phyloP scores from a whole-genome alignment of 2,888 invertebrate genomes.

The Pyralis farinalis region DNA sequence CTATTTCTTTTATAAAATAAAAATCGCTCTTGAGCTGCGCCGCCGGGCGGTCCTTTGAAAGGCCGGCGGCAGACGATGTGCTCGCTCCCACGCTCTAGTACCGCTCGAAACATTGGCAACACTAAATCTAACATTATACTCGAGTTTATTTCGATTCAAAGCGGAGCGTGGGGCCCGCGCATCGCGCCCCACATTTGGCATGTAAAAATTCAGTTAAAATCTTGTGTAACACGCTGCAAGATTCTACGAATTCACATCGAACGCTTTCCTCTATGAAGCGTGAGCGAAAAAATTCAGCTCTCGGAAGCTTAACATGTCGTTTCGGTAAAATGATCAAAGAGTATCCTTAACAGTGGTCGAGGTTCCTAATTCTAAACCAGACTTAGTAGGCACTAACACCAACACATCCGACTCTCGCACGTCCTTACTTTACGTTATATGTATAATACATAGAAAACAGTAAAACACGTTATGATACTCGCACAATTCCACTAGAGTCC shows the following conservation, averaged over 20 bases:
- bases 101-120: constrained; percentile 5
- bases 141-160: constrained; percentile 6
- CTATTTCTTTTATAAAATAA: constrained; percentile 16
- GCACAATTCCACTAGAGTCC: constrained; percentile 78
- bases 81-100: background rate
- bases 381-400: constrained; percentile 75
- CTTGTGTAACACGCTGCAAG: constrained; percentile 44
- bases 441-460: constrained; percentile 74
- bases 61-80: background rate
- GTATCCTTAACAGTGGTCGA: constrained; percentile 58
- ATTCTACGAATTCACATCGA: constrained; percentile 42
- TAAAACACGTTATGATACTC: constrained; percentile 62
- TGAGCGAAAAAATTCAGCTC: constrained; percentile 47
- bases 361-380: constrained; percentile 58
- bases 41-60: background rate
- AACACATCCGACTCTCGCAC: constrained; percentile 47
- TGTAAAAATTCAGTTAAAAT: constrained; percentile 48
- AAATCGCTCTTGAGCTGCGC: constrained; percentile 17
- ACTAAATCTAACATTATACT: constrained; percentile 8
- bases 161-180: background rate
- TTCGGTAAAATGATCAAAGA: constrained; percentile 65
- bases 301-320: constrained; percentile 58
- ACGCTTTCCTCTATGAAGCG: constrained; percentile 18
- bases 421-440: constrained; percentile 49
- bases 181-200: constrained; percentile 16